Conservation (phyloP, 2,888 invertebrate genomes). For the Tetheella fluctuosa region DNA sequence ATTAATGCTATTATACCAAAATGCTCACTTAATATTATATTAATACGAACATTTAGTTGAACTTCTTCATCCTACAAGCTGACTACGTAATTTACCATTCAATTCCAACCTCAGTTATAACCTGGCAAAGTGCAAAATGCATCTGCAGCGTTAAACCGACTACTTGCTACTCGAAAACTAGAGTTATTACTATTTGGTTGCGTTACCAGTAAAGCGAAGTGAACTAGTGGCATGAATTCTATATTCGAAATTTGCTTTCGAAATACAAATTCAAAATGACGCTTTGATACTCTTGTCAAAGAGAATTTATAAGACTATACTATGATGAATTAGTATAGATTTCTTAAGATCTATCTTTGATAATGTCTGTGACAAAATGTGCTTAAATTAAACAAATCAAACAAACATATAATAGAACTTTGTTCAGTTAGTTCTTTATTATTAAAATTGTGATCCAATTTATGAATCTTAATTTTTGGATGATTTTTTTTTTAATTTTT, state of each 20-base stretch:
- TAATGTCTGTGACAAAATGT: not conserved
- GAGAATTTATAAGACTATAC: not conserved
- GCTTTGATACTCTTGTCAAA: not conserved
- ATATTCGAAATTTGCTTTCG: not conserved
- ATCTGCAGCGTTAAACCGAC: not conserved
- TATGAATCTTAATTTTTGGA: no score
- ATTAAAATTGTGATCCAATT: no score
- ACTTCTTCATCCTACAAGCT: not conserved
- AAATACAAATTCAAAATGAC: not conserved
- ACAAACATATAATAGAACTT: no score
- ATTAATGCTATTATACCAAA: no score
- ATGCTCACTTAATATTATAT: not conserved
- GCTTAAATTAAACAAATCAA: not conserved
- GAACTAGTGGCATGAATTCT: not conserved
- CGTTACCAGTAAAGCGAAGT: not conserved
- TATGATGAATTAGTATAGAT: not conserved
- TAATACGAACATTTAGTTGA: not conserved
- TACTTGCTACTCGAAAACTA: not conserved
- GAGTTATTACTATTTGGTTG: not conserved
- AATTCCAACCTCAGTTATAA: not conserved
- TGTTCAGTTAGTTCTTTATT: no score
- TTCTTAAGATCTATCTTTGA: not conserved
- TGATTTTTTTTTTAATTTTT: no score
- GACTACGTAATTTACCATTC: not conserved
- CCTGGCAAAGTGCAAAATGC: slow-evolving; percentile 9